These are phyloP conservation scores for Pteruthius melanotis DNA, from an alignment of 2,113 vertebrate species.

Conservation along the genomic window DNA sequence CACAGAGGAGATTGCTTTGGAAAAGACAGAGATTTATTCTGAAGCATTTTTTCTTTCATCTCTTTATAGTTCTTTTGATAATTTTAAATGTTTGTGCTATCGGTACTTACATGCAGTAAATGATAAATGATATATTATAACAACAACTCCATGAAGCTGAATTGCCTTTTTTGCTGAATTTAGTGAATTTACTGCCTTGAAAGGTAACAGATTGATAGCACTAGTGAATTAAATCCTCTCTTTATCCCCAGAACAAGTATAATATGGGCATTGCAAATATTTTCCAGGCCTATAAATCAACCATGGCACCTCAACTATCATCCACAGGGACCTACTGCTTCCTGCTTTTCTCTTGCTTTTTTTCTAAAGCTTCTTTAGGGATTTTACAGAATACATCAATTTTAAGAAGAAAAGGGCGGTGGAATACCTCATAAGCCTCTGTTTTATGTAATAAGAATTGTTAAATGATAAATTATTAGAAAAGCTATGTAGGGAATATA, in stretches of 20 bases:
- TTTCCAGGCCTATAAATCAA: conserved; percentile 19
- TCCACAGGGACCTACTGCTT: not conserved
- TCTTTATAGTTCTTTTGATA: conserved; percentile 61
- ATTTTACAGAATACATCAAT: not conserved
- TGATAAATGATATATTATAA: conserved; percentile 68
- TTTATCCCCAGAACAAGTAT: conserved; percentile 54
- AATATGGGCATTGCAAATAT: not conserved
- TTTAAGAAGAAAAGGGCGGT: not conserved
- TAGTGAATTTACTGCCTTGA: conserved; percentile 64
- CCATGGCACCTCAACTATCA: not conserved
- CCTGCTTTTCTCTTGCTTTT: not conserved
- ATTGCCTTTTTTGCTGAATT: conserved; percentile 61
- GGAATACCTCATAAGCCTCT: not conserved
- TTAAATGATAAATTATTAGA: not conserved
- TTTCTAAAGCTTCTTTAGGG: not conserved
- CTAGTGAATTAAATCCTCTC: conserved; percentile 50
- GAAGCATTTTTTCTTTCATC: conserved; percentile 47
- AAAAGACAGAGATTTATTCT: conserved; percentile 60
- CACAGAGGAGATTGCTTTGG: conserved; percentile 11
- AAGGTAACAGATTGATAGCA: conserved; percentile 69
- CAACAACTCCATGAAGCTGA: conserved; percentile 54
- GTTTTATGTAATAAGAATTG: not conserved
- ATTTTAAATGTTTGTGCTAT: conserved; percentile 67
- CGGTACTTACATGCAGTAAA: conserved; percentile 66
- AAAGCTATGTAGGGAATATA: not conserved